Evolutionary conservation across 2,113 vertebrate species (phyloP), one percentile per base, ranked within the genome.

Genomic region (Spea multiplicata): DNA sequence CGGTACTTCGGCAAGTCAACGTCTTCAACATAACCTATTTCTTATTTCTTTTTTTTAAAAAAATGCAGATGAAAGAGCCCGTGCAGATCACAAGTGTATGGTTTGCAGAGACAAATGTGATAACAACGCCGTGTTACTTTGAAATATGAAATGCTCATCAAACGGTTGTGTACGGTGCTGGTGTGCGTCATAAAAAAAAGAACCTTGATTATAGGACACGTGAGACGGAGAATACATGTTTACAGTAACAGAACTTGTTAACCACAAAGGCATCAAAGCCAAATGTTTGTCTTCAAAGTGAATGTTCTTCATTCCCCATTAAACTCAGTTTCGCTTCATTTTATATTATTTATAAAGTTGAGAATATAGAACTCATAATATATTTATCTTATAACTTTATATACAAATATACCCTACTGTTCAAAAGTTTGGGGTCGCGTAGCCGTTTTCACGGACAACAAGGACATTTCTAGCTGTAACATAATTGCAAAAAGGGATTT

Each of bases 61-160:
- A 5, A 30, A 17, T 64, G 44, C 53, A 17, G 46, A 50, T 50
- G 49, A 76, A 76, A 69, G 16, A 57, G 44, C 10, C 16, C 7
- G 53, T 50, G 67, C 16, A 44, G 48, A 50, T 53, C 55, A 9
- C 46, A 13, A 16, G 17, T 6, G 30, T 66, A 5, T 76, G 48
- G 64, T 66, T 16, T 53, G 59, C 61, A 14, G 50, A 59, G 44
- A 8, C 45, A 8, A 55, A 14, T 61, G 45, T 44, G 55, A 55
- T 49, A 70, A 57, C 70, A 67, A 70, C 66, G 62, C 46, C 44
- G 6, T 44, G 66, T 46, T 70, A 62, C 66, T 77, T 77, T 70
- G 66, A 77, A 77, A 76, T 59, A 59, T 68, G 66, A 76, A 76
- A 76, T 69, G 55, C 13, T n/a, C 46, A 70, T 70, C 69, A 77